Evolutionary conservation across 2,888 invertebrate species (phyloP).

Genomic region (Anthrax anthrax): DNA sequence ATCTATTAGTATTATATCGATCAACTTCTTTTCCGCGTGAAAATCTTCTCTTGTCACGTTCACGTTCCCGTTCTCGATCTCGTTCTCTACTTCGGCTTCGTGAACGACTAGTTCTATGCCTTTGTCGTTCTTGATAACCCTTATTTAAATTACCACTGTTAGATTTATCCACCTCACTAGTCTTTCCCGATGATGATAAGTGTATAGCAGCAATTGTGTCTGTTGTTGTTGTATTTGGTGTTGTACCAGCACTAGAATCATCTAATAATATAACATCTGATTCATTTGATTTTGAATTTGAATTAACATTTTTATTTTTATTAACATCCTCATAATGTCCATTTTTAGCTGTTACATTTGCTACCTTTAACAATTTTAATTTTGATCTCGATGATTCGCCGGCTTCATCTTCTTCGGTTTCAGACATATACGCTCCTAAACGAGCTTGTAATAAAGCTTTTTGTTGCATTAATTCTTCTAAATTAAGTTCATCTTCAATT

Average conservation of each 20-base stretch:
- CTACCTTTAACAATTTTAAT: slow-evolving; percentile 10
- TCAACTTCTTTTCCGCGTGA: no score
- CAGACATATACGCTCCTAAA: slow-evolving; percentile 59
- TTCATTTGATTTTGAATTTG: slow-evolving; percentile 31
- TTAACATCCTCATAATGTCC: slow-evolving; percentile 10
- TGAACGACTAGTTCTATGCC: slow-evolving; percentile 21
- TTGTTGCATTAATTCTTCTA: slow-evolving; percentile 81
- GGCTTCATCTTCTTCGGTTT: slow-evolving; percentile 44
- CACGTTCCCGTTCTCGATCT: slow-evolving; percentile 21
- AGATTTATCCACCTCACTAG: no score
- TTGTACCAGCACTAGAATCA: slow-evolving; percentile 46
- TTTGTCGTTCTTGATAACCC: slow-evolving; percentile 7
- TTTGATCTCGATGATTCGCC: slow-evolving; percentile 16
- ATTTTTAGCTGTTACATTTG: slow-evolving; percentile 11
- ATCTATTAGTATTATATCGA: no score
- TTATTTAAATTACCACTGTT: no score
- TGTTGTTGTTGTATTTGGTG: slow-evolving; percentile 21
- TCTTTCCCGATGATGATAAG: no score
- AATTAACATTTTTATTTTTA: slow-evolving; percentile 16
- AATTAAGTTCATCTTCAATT: slow-evolving; percentile 72
- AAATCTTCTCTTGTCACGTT: slow-evolving; percentile 1
- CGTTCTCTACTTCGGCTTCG: slow-evolving; percentile 21
- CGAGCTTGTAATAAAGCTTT: slow-evolving; percentile 70
- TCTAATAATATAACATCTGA: slow-evolving; percentile 48
- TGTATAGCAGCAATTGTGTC: slow-evolving; percentile 13